Evolutionary conservation across 2,113 vertebrate species (phyloP).

Genomic region (Macroglossus sobrinus): DNA sequence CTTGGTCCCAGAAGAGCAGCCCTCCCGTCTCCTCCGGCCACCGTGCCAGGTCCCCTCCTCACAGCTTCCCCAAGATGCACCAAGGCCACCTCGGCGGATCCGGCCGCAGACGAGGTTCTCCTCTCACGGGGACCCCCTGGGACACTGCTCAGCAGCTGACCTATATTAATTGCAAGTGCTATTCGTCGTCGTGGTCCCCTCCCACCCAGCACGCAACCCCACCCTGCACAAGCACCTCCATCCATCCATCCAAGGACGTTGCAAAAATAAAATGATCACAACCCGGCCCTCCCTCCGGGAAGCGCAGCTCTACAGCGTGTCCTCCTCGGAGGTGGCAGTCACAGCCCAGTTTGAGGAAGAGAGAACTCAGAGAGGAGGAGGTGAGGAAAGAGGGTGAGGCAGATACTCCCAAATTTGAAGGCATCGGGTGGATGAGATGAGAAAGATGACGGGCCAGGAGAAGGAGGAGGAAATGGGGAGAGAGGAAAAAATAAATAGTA

Average conservation of each 20-base stretch:
- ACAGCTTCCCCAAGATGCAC: not conserved
- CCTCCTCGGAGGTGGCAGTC: slow-evolving; percentile 69
- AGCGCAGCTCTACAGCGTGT: slow-evolving; percentile 73
- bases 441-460: not conserved
- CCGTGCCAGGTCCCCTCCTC: not conserved
- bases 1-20: not conserved
- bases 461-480: not conserved
- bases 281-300: slow-evolving; percentile 77
- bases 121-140: slow-evolving; percentile 57
- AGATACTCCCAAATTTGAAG: not conserved
- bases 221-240: slow-evolving; percentile 78
- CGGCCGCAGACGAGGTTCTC: slow-evolving; percentile 57
- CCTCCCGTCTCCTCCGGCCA: accelerated
- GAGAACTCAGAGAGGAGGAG: slow-evolving; percentile 50
- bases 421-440: not conserved
- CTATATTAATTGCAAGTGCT: slow-evolving; percentile 79
- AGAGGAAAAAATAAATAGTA: not conserved
- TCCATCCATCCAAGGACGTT: slow-evolving; percentile 82
- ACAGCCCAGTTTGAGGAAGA: slow-evolving; percentile 78
- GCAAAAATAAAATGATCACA: slow-evolving; percentile 85
- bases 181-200: slow-evolving; percentile 71
- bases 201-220: slow-evolving; percentile 70
- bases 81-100: slow-evolving; percentile 46
- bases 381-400: not conserved
- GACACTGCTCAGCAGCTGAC: slow-evolving; percentile 75